A percentile compares a stretch with the other conserved stretches of the same genome.
Conservation (phyloP, 2,113 vertebrate genomes). For the Bos javanicus region DNA sequence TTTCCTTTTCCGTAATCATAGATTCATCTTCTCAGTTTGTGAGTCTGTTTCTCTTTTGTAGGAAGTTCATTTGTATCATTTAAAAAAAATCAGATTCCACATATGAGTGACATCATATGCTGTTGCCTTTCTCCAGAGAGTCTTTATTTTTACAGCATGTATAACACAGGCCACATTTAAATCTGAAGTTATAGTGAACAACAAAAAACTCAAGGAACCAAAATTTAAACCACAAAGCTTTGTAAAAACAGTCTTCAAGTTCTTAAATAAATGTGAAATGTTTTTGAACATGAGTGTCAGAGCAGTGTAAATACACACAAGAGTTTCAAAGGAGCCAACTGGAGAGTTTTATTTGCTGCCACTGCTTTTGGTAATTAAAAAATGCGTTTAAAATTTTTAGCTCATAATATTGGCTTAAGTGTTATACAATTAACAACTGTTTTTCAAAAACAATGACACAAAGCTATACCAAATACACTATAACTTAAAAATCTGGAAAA, state of each 20-base stretch:
- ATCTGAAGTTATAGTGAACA: background rate
- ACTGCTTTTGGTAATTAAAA: slow-evolving; percentile 46
- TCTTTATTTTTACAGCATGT: background rate
- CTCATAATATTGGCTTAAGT: slow-evolving; percentile 30
- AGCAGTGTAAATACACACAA: background rate
- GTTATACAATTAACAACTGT: background rate
- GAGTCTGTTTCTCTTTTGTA: background rate
- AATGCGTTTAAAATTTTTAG: slow-evolving; percentile 49
- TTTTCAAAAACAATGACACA: background rate
- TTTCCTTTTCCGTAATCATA: background rate
- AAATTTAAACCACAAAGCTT: slow-evolving; percentile 8
- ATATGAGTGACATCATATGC: background rate
- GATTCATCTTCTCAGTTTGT: background rate
- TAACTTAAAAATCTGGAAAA: background rate
- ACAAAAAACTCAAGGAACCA: background rate
- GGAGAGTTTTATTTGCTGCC: background rate
- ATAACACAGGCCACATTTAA: background rate
- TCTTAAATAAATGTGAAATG: background rate
- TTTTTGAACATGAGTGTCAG: background rate
- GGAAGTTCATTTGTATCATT: background rate
- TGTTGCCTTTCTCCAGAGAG: background rate
- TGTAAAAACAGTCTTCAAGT: background rate
- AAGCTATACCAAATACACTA: background rate
- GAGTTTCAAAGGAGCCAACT: background rate
- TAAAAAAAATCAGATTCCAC: background rate